Evolutionary conservation across 2,888 invertebrate species (phyloP).

Genomic region (Melanostoma mellinum): DNA sequence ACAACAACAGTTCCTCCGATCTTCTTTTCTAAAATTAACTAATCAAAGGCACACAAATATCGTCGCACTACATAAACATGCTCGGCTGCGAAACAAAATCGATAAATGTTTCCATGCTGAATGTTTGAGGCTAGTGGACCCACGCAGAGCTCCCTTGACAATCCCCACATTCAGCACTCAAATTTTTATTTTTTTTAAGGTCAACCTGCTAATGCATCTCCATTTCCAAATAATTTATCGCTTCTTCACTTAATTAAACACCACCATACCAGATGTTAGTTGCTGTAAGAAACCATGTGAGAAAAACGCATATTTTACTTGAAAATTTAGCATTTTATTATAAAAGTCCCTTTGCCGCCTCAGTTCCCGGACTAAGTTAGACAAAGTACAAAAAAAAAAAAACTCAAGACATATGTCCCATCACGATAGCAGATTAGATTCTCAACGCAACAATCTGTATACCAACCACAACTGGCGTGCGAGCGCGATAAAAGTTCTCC

Average conservation of each 20-base stretch:
- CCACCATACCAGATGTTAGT: constrained; percentile 38
- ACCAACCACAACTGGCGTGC: constrained; percentile 45
- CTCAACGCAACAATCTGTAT: constrained; percentile 65
- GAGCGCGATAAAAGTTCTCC: constrained; percentile 65
- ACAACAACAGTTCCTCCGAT: too few species aligned
- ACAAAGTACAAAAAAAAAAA: constrained; percentile 12
- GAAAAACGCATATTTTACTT: constrained; percentile 43
- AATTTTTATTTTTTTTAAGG: constrained; percentile 13
- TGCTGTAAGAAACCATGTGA: constrained; percentile 48
- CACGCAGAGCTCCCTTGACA: constrained; percentile 5
- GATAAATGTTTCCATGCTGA: not conserved
- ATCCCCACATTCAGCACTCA: constrained; percentile 6
- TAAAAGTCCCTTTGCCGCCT: not conserved
- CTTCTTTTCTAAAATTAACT: too few species aligned
- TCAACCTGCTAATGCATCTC: constrained; percentile 46
- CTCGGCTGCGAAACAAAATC: not conserved
- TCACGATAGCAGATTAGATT: constrained; percentile 57
- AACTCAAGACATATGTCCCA: constrained; percentile 56
- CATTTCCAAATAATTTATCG: constrained; percentile 56
- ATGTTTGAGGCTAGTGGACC: not conserved
- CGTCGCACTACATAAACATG: not conserved
- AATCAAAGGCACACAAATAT: too few species aligned
- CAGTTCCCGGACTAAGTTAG: constrained; percentile 37
- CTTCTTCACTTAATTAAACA: constrained; percentile 51
- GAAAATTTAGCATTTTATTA: constrained; percentile 48